phyloP scores from a whole-genome alignment of 2,888 invertebrate genomes.

The Stenotaenia linearis region DNA sequence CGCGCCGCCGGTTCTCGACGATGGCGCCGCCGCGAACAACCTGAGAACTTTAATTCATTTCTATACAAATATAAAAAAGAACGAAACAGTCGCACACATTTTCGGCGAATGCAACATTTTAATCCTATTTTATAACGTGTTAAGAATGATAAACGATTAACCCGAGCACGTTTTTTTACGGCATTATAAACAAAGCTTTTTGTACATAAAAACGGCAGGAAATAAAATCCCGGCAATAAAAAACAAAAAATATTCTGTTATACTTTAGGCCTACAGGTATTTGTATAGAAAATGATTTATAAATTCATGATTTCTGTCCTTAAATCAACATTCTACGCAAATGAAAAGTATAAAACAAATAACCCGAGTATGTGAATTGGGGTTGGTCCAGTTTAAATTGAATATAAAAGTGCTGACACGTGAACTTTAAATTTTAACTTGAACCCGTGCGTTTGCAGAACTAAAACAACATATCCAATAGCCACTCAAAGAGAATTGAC shows the following conservation, averaged over 20 bases:
- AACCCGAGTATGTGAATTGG: no score
- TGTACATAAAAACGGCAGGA: neutral
- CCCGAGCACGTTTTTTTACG: neutral
- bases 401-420: no score
- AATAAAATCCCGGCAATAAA: neutral
- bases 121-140: neutral
- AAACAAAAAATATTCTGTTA: no score
- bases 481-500: no score
- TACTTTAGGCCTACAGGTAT: no score
- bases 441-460: no score
- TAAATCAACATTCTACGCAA: no score
- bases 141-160: neutral
- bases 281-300: neutral
- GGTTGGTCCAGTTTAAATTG: no score
- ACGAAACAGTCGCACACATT: neutral
- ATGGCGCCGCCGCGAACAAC: neutral
- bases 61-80: neutral
- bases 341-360: no score
- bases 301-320: neutral
- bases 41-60: neutral
- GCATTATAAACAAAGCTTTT: neutral
- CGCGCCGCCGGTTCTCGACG: conserved; percentile 6
- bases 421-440: no score
- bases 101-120: neutral
- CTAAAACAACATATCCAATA: no score